These are phyloP conservation scores for Corapipo altera DNA, from an alignment of 2,113 vertebrate genomes.

Conservation along the genomic window DNA sequence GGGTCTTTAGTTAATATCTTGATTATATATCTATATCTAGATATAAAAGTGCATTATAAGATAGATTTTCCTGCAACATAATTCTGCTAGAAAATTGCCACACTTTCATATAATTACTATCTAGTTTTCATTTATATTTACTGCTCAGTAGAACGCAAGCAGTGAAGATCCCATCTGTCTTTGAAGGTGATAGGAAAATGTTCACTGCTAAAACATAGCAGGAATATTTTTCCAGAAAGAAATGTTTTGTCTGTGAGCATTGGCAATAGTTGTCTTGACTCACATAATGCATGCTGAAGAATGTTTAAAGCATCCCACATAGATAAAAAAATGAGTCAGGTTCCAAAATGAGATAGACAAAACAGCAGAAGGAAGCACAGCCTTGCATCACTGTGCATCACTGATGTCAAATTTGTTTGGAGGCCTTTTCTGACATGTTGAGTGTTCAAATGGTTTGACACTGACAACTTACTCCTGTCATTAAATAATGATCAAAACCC, in stretches of 20 bases:
- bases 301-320: neutral
- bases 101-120: neutral
- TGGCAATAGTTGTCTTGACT: neutral
- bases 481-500: neutral
- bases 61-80: neutral
- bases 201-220: neutral
- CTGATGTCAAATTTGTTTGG: neutral
- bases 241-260: neutral
- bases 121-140: neutral
- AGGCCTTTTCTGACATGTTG: neutral
- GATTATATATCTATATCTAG: neutral
- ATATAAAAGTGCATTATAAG: neutral
- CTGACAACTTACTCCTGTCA: neutral
- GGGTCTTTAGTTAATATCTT: neutral
- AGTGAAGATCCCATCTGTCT: neutral
- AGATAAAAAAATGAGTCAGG: neutral
- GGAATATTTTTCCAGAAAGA: neutral
- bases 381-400: neutral
- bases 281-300: neutral
- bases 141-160: neutral
- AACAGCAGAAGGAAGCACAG: neutral
- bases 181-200: neutral
- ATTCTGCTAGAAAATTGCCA: neutral
- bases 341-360: neutral
- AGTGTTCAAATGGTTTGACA: neutral